Evolutionary conservation across 2,888 invertebrate genomes (phyloP).

Genomic region (Halocaridina rubra): DNA sequence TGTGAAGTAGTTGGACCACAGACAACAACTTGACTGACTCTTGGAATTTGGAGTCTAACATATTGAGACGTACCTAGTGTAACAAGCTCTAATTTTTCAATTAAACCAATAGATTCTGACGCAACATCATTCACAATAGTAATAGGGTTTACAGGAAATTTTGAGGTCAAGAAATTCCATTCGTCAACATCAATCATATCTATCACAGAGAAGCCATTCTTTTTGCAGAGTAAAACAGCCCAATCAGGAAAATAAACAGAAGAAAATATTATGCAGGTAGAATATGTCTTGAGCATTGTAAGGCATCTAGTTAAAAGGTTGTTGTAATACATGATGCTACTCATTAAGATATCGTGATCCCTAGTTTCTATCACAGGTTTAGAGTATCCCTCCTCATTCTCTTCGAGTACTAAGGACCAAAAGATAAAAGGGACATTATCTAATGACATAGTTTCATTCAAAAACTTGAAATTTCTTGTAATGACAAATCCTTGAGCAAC

Average conservation of each 20-base stretch:
- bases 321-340: conserved; percentile 9
- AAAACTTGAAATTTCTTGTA: conserved; percentile 32
- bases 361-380: conserved; percentile 15
- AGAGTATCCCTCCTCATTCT: conserved; percentile 9
- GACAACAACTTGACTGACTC: conserved; percentile 32
- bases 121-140: conserved; percentile 2
- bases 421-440: conserved; percentile 19
- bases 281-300: neutral
- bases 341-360: neutral
- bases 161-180: conserved; percentile 6
- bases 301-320: conserved; percentile 5
- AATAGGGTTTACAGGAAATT: neutral
- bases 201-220: conserved; percentile 32
- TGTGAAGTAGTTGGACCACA: conserved; percentile 41
- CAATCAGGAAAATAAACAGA: conserved; percentile 46
- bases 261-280: conserved; percentile 26
- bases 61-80: conserved; percentile 17
- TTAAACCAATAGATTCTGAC: neutral
- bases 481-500: conserved; percentile 37
- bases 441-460: conserved; percentile 15
- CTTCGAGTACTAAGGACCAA: conserved; percentile 39
- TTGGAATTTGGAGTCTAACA: conserved; percentile 8
- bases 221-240: conserved; percentile 36
- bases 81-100: conserved; percentile 29
- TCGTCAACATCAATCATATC: conserved; percentile 42